phyloP scores from a whole-genome alignment of 2,797 vertebrate genomes.

The Calcarius lapponicus region DNA sequence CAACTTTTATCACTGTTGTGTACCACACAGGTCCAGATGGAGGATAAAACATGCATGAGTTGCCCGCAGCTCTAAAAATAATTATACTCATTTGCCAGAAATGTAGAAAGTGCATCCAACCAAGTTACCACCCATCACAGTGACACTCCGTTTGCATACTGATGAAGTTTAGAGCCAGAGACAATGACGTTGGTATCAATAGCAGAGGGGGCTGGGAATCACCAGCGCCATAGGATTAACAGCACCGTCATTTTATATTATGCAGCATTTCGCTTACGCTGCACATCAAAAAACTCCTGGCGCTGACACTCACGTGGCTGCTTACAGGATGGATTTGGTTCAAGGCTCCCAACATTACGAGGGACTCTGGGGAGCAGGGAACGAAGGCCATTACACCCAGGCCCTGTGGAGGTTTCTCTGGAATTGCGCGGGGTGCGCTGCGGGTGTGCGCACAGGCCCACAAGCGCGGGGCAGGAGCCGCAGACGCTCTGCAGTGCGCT shows the following conservation, averaged over 20 bases:
- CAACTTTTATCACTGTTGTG: conserved; percentile 89
- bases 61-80: conserved; percentile 90
- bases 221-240: conserved; percentile 77
- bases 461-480: background rate
- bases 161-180: conserved; percentile 84
- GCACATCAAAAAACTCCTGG: conserved; percentile 63
- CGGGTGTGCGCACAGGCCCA: background rate
- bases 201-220: conserved; percentile 73
- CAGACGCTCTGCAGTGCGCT: background rate
- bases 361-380: background rate
- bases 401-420: background rate
- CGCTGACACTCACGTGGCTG: conserved; percentile 34
- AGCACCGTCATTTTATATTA: conserved; percentile 79
- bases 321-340: conserved; percentile 51
- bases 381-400: background rate
- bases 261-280: conserved; percentile 75
- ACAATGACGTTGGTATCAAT: conserved; percentile 80
- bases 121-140: conserved; percentile 90
- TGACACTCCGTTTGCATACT: conserved; percentile 88
- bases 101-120: conserved; percentile 90
- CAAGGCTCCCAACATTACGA: conserved; percentile 18
- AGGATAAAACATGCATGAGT: conserved; percentile 93
- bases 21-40: conserved; percentile 85
- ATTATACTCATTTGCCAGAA: conserved; percentile 93
- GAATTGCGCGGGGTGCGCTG: background rate